Evolutionary conservation across 2,797 vertebrate genomes (phyloP), one percentile per base, ranked within the genome.

Genomic region (Sebastes taczanowskii): DNA sequence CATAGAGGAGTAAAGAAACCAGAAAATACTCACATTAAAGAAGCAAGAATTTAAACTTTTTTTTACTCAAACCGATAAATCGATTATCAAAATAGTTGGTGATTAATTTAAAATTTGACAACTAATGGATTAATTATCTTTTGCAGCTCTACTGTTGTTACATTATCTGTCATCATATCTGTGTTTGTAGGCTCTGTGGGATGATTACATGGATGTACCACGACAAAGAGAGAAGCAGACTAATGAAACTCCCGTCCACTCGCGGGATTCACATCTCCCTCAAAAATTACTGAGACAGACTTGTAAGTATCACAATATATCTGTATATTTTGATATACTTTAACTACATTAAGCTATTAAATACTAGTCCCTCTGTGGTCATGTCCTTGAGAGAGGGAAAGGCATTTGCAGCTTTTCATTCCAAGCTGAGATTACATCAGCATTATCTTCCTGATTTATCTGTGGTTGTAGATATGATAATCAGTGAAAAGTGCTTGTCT

Each of bases 201-300:
- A 97, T 55, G 97, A 98, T 74, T 98, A 97, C 89, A 94, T 97
- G 84, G 98, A 99, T 65, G 94, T 95, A 66, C 96, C 95, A n/a
- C 96, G 95, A 88, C 97, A 96, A 80, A 94, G 87, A 86, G 96
- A 97, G n/a, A 96, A 95, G 61, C 95, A 94, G 64, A 78, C 84
- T 8, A 95, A 89, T 84, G 96, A 96, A 84, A 86, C 95, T 52
- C 77, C 94, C 0, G 83, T 95, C 68, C 88, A 95, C 46, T 83
- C 96, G 23, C 95, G 91, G 62, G 95, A 96, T 78, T 81, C 89
- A 4, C 81, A 96, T 22, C 86, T 95, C 66, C 94, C 96, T 83
- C 96, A 96, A 22, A 93, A 95, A 66, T 80, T 97, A 77, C 85
- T 95, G 70, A 96, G 96, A 83, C 97, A 96, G 86, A 95, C 96